Percentiles rank a stretch among this genome's conserved stretches.
These are phyloP conservation scores for Stictocephala bisonia DNA, from an alignment of 2,888 invertebrate species.

Conservation along the genomic window DNA sequence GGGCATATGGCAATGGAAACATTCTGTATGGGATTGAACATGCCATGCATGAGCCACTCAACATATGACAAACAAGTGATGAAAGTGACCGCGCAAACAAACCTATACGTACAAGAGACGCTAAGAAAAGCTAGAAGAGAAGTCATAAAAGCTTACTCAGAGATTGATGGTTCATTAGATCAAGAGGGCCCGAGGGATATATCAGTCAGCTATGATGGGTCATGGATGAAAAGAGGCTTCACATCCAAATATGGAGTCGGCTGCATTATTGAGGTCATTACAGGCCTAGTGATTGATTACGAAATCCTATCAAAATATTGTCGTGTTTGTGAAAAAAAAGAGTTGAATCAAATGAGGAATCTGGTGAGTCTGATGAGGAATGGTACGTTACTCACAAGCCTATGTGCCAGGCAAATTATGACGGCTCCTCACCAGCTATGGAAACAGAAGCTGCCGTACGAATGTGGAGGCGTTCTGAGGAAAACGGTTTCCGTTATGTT, in stretches of 20 bases:
- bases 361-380: constrained; percentile 44
- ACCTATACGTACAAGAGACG: constrained; percentile 8
- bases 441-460: constrained; percentile 23
- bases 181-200: not conserved
- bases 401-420: constrained; percentile 14
- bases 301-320: constrained; percentile 16
- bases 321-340: constrained; percentile 47
- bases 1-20: constrained; percentile 51
- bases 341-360: constrained; percentile 43
- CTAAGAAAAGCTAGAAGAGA: constrained; percentile 23
- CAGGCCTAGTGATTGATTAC: constrained; percentile 24
- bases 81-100: constrained; percentile 27
- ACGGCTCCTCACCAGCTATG: constrained; percentile 17
- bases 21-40: constrained; percentile 29
- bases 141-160: constrained; percentile 12
- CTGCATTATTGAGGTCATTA: constrained; percentile 19
- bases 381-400: constrained; percentile 11
- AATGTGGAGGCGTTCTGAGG: not conserved
- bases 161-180: constrained; percentile 16
- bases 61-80: constrained; percentile 29
- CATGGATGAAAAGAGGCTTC: constrained; percentile 3
- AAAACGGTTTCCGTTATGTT: not conserved
- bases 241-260: constrained; percentile 5
- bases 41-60: constrained; percentile 32
- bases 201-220: constrained; percentile 11